Conservation (phyloP, 92 coral and sea anemone genomes). For the Pocillopora meandrina region DNA sequence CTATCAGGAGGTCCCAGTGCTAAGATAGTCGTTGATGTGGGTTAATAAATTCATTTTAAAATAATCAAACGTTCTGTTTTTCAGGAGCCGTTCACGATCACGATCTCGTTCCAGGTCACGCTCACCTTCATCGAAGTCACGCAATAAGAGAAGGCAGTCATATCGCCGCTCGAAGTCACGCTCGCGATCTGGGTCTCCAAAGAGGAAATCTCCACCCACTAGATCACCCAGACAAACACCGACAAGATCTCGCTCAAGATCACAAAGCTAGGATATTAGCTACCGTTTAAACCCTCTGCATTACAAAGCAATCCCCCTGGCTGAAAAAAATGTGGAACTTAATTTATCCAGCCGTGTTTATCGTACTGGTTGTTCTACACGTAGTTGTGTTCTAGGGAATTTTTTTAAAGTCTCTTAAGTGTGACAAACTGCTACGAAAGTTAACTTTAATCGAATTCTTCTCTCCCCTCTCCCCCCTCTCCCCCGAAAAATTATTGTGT, state of each 20-base stretch:
- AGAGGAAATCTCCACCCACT: neutral
- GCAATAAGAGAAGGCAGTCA: constrained; percentile 56
- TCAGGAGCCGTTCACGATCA: constrained; percentile 50
- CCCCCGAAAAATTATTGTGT: too few relatives aligned
- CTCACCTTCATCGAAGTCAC: constrained; percentile 75
- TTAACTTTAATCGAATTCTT: neutral
- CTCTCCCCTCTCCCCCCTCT: neutral
- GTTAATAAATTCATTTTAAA: neutral
- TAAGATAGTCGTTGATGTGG: neutral
- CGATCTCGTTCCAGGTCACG: constrained; percentile 52
- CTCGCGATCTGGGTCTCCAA: constrained; percentile 53
- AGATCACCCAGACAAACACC: constrained; percentile 42
- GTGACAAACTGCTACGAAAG: neutral
- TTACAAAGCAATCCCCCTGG: neutral
- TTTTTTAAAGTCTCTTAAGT: neutral
- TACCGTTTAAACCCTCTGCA: neutral
- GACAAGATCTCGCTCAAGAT: constrained; percentile 57
- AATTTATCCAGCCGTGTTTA: neutral
- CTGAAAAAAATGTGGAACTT: neutral
- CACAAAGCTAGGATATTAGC: constrained; percentile 24
- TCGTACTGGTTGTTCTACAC: neutral
- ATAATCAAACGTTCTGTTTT: neutral
- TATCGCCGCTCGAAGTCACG: constrained; percentile 61
- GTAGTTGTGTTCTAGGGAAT: neutral
- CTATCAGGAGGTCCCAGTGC: neutral